Conservation (phyloP, 2,888 invertebrate genomes). For the Rhabditoides inermis region DNA sequence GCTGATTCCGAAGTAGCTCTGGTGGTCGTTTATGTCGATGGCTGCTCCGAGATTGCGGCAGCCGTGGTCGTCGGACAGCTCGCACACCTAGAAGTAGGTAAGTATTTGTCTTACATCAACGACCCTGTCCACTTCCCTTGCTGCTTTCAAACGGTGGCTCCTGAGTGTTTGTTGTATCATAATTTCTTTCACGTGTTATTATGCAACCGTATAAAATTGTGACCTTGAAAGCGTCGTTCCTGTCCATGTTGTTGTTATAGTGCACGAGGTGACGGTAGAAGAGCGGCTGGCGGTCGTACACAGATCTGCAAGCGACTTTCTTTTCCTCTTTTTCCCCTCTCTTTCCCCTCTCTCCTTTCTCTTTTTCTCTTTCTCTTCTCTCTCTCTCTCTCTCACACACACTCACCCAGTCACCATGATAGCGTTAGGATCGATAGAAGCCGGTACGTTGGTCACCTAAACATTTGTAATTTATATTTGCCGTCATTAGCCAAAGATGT, state of each 20-base stretch:
- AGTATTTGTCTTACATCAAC: conserved; percentile 3
- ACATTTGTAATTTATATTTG: neutral
- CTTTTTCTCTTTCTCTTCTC: too few species aligned
- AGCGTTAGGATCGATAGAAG: conserved; percentile 39
- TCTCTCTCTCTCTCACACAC: too few species aligned
- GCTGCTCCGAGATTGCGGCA: conserved; percentile 44
- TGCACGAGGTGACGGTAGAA: conserved; percentile 47
- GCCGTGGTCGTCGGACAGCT: conserved; percentile 45
- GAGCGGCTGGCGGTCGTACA: conserved; percentile 45
- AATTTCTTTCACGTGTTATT: too few species aligned
- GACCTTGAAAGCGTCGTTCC: conserved; percentile 32
- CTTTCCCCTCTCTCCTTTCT: too few species aligned
- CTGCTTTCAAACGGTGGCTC: too few species aligned
- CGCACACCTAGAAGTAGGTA: conserved; percentile 29
- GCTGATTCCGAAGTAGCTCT: conserved; percentile 46
- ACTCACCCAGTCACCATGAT: conserved; percentile 29
- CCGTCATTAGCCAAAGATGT: too few species aligned
- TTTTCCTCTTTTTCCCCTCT: too few species aligned
- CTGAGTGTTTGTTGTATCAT: too few species aligned
- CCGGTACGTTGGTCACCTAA: conserved; percentile 49
- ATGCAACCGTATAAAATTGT: too few species aligned
- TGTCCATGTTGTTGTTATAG: conserved; percentile 43
- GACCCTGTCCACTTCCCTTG: too few species aligned
- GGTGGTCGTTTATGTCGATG: conserved; percentile 44
- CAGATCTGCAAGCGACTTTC: too few species aligned